Base-by-base conservation (phyloP, 1,140 invertebrate species). In the Lasioglossum baleicum region DNA sequence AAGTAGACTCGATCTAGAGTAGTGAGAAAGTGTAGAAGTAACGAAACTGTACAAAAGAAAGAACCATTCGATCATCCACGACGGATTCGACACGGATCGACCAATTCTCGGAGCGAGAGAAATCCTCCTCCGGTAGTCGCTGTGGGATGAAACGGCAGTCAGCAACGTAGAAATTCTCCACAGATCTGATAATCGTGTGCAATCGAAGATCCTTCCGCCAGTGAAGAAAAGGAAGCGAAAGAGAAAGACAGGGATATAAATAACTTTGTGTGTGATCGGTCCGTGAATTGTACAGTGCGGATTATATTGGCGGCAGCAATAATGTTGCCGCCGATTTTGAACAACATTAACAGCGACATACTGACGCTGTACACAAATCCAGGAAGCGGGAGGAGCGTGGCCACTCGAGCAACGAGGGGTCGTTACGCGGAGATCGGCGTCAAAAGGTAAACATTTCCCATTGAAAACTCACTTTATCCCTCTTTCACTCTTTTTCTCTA, bases 341-440 rank as follows among this genome's bases (percentile, higher is more conserved):
- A 90, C 86, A 92, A 89, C 81, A 92, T 92, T 82, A 91, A 91
- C 71, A 90, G 88, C 85, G 89, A 92, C 63, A 92, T 92, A 80
- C 79, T 92, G 42, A 91, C 92, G 48, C 83, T 92, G 75, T 92
- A 92, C 83, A 92, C 89, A 66, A 92, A 88, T 75, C 83, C 90
- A 0, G 83, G 81, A 51, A 89, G 87, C 65, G 88, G 82, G 74
- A 90, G 82, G 81, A 90, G 86, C 40, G 68, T 85, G 68, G 90
- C 84, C 15, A 85, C 78, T 20, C 83, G 88, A 15, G 68, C 83
- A 6, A 79, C 84, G 26, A 89, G 91, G 53, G 88, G 91, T 3
- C 88, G 92, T 63, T 92, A 92, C 80, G 92, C 91, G 13, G 92
- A 92, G 82, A 92, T 92, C 63, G 92, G 92, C 82, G 87, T 92